These are phyloP conservation scores for Crossocerus cetratus DNA, from an alignment of 2,888 invertebrate genomes.

Conservation along the genomic window DNA sequence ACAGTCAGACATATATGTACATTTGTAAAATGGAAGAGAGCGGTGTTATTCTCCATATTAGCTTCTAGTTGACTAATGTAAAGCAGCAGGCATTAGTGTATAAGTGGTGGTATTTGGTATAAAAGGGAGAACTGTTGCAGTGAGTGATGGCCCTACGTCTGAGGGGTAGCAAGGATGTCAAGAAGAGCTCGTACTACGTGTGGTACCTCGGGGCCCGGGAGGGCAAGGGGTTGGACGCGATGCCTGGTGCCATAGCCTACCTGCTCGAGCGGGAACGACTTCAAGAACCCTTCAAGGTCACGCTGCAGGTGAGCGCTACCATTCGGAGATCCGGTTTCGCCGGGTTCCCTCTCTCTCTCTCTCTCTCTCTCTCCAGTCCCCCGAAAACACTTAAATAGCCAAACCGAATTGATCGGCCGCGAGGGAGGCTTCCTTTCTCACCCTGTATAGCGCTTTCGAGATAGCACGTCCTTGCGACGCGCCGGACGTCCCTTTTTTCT, in stretches of 20 bases:
- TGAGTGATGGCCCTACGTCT: conserved; percentile 86
- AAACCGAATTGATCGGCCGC: conserved; percentile 27
- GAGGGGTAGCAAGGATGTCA: conserved; percentile 87
- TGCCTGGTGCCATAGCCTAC: conserved; percentile 90
- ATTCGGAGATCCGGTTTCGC: conserved; percentile 59
- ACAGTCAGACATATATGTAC: too few species aligned
- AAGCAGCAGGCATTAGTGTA: too few species aligned
- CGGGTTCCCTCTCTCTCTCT: conserved; percentile 1
- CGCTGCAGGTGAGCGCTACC: conserved; percentile 83
- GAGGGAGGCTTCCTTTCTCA: conserved; percentile 3
- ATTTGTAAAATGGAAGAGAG: too few species aligned
- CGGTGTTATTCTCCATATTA: too few species aligned
- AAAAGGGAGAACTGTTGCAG: conserved; percentile 27
- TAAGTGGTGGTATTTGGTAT: too few species aligned
- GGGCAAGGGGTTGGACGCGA: conserved; percentile 92
- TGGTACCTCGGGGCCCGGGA: conserved; percentile 98
- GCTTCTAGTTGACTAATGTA: too few species aligned
- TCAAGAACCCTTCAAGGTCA: conserved; percentile 93
- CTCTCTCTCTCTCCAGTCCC: too few species aligned
- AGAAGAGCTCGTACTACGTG: conserved; percentile 94
- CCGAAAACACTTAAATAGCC: conserved; percentile 55
- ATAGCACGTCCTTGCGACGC: neutral
- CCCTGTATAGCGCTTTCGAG: too few species aligned
- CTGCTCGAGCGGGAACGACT: conserved; percentile 90
- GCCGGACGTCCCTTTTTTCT: neutral